phyloP scores from a whole-genome alignment of 2,888 invertebrate genomes.

The Tribolium freemani region DNA sequence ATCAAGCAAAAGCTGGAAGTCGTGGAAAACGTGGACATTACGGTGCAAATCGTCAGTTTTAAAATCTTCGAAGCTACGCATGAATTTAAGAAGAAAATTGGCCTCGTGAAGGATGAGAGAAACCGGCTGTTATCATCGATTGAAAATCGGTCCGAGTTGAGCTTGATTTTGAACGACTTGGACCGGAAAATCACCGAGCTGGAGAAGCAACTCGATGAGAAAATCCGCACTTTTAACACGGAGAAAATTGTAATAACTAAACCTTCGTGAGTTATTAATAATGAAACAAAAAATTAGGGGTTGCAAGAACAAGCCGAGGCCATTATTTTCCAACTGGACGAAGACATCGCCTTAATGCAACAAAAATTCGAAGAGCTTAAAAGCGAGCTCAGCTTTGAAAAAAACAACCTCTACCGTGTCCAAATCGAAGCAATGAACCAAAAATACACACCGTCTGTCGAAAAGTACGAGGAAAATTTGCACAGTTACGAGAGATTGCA shows the following conservation, averaged over 20 bases:
- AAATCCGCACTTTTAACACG: slow-evolving; percentile 53
- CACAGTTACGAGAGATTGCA: slow-evolving; percentile 53
- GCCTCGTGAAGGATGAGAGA: slow-evolving; percentile 51
- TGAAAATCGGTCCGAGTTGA: slow-evolving; percentile 47
- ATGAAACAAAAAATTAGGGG: slow-evolving; percentile 46
- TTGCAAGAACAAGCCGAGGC: slow-evolving; percentile 56
- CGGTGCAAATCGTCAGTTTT: slow-evolving; percentile 57
- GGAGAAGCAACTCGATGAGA: slow-evolving; percentile 54
- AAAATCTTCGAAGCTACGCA: slow-evolving; percentile 59
- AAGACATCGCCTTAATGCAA: slow-evolving; percentile 51
- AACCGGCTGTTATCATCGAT: slow-evolving; percentile 47
- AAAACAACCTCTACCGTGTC: slow-evolving; percentile 51
- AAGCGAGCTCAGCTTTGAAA: slow-evolving; percentile 54
- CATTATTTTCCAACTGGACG: slow-evolving; percentile 53
- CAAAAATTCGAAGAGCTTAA: slow-evolving; percentile 51
- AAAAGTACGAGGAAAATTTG: slow-evolving; percentile 52
- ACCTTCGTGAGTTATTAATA: too few relatives aligned
- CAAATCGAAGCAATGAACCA: slow-evolving; percentile 51
- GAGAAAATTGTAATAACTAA: slow-evolving; percentile 51
- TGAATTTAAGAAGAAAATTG: slow-evolving; percentile 54
- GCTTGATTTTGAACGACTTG: slow-evolving; percentile 52
- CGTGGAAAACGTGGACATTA: slow-evolving; percentile 57
- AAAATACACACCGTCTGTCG: slow-evolving; percentile 50
- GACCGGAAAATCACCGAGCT: slow-evolving; percentile 56
- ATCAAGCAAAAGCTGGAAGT: slow-evolving; percentile 45